A percentile compares a stretch with the other conserved stretches of the same genome.
These are phyloP conservation scores for Campylorhamphus procurvoides DNA, from an alignment of 2,113 vertebrate species.

Conservation along the genomic window DNA sequence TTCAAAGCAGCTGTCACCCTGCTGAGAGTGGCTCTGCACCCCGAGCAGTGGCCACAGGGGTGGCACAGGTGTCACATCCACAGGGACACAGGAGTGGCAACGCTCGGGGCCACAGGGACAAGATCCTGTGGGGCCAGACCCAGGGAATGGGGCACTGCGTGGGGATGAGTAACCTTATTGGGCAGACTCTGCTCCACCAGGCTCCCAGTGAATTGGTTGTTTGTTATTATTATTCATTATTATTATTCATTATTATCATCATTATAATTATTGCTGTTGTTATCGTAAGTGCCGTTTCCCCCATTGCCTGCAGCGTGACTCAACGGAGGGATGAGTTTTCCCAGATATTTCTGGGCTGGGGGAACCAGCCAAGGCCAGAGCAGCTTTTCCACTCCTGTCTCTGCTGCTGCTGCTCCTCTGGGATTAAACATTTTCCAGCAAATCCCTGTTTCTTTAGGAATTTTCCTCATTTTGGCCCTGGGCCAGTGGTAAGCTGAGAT, in stretches of 20 bases:
- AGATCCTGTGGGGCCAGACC: background rate
- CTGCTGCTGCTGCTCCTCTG: background rate
- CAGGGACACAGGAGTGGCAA: rapidly evolving
- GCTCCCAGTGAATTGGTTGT: background rate
- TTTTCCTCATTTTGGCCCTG: background rate
- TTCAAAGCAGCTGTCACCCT: background rate
- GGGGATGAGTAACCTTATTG: background rate
- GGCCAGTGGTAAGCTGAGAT: rapidly evolving
- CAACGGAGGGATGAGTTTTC: background rate
- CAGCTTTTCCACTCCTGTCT: rapidly evolving
- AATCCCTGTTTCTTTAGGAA: background rate
- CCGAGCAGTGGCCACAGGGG: rapidly evolving
- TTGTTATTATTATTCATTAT: background rate
- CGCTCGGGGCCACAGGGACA: rapidly evolving
- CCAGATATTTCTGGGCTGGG: background rate
- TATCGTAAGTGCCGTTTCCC: background rate
- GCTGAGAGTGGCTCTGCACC: background rate
- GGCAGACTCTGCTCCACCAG: background rate
- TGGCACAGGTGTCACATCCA: background rate
- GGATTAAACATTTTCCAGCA: background rate
- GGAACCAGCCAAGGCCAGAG: background rate
- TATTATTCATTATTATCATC: background rate
- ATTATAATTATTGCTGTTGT: background rate
- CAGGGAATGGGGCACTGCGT: rapidly evolving
- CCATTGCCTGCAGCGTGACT: background rate